A percentile compares a stretch with the other conserved stretches of the same genome.
Conservation (phyloP, 2,797 vertebrate genomes). For the Tiaroga cobitis region DNA sequence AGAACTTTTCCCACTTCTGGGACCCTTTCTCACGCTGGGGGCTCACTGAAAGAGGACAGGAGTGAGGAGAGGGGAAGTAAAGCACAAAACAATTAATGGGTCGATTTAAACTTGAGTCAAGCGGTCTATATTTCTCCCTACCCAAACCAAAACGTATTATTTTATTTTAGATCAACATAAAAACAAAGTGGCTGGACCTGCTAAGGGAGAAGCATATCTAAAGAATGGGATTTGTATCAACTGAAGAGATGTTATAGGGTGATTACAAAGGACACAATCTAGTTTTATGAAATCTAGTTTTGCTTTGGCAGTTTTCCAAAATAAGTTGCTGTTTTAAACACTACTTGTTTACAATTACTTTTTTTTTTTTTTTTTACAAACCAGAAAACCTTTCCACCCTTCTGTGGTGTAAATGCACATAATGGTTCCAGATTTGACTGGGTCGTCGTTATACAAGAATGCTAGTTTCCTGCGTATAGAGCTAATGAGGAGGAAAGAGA, state of each 20-base stretch:
- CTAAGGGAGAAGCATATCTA: neutral
- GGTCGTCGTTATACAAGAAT: neutral
- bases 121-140: neutral
- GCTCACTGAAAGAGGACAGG: neutral
- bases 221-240: neutral
- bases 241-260: neutral
- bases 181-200: neutral
- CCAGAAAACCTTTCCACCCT: neutral
- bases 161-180: neutral
- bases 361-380: neutral
- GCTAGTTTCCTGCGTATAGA: neutral
- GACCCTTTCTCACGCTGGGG: neutral
- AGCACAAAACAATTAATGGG: neutral
- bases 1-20: constrained; percentile 29
- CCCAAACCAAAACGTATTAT: neutral
- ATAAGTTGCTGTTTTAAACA: neutral
- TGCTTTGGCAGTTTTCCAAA: neutral
- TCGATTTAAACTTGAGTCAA: neutral
- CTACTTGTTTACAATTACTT: neutral
- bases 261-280: neutral
- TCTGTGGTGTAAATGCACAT: neutral
- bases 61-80: neutral
- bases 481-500: neutral
- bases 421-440: neutral
- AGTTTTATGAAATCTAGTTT: neutral